Evolutionary conservation across 2,113 vertebrate genomes (phyloP).

Genomic region (Mormyrus lacerda): DNA sequence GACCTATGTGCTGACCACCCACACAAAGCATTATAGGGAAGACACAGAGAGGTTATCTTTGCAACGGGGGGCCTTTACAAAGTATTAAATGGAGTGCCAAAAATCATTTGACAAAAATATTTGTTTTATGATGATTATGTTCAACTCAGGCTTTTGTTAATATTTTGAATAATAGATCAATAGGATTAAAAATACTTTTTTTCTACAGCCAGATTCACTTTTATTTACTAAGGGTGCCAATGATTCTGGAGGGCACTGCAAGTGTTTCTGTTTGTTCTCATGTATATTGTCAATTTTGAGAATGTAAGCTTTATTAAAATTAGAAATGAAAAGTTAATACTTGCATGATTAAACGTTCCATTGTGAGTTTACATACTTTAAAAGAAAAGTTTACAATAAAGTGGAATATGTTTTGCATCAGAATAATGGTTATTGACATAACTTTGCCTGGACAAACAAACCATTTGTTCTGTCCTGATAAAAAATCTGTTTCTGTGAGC

Average conservation of each 20-base stretch:
- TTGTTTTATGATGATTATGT: not conserved
- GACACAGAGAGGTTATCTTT: not conserved
- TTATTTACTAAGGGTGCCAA: not conserved
- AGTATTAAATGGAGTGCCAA: not conserved
- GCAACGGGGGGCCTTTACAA: not conserved
- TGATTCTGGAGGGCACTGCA: not conserved
- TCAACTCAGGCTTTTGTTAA: not conserved
- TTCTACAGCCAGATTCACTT: not conserved
- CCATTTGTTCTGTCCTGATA: slow-evolving; percentile 17
- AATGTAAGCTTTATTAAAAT: not conserved
- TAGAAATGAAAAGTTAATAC: not conserved
- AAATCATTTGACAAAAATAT: not conserved
- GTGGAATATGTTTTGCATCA: slow-evolving; percentile 2
- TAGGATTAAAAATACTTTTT: not conserved
- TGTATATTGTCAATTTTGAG: not conserved
- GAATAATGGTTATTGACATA: slow-evolving; percentile 11
- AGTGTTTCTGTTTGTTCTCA: not conserved
- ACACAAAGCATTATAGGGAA: not conserved
- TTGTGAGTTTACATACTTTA: not conserved
- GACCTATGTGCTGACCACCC: not conserved
- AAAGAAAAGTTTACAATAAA: not conserved
- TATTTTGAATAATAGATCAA: not conserved
- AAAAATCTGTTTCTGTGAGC: slow-evolving; percentile 33
- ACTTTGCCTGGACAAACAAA: slow-evolving; percentile 19
- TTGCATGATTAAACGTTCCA: not conserved